Base-by-base conservation (phyloP, 2,797 vertebrate species). In the Oryzias sinensis region DNA sequence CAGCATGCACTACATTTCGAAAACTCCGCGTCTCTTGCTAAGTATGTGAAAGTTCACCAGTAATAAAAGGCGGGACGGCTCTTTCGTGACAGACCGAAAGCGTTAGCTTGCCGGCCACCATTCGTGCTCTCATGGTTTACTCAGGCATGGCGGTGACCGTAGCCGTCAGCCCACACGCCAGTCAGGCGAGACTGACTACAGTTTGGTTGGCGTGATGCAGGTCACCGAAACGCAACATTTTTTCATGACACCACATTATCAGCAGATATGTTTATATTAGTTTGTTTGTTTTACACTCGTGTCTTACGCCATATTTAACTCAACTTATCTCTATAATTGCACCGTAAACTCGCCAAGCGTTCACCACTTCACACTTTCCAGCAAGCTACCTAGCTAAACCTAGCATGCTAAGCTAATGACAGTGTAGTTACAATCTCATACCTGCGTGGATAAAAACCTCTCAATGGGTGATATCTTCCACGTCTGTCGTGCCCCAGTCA, bases 321-420 rank as follows among this genome's bases (percentile, higher is more conserved):
- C 9, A 37, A 3, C 33, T 37, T 11, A 11, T 37, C 33, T 37
- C 9, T 37, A 37, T 37, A 37, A 37, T 37, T 37, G 47, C 18
- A 50, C 22, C 13, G 27, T 44, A 54, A 62, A 48, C 51, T 46
- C 46, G 25, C 18, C 41, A 22, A 48, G 51, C 63, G 46, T 76
- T 60, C 65, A 56, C 37, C 53, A 42, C 65, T 72, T 48, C 65
- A 49, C 83, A 59, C 76, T 65, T 49, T 74, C 74, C 78, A 78
- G 76, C 68, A 62, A 50, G 78, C 78, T 79, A 53, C 70, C 74
- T 75, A 70, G 64, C 57, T 87, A 83, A 71, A 49, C 24, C 62
- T 79, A 87, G 80, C 84, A 69, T 68, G 80, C 77, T 81, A 78
- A 18, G 81, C 84, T 87, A 89, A 85, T 62, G 80, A 82, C 79